Evolutionary conservation across 2,797 vertebrate species (phyloP), one percentile per base, ranked within the genome.

Genomic region (Clarias platycephalus): DNA sequence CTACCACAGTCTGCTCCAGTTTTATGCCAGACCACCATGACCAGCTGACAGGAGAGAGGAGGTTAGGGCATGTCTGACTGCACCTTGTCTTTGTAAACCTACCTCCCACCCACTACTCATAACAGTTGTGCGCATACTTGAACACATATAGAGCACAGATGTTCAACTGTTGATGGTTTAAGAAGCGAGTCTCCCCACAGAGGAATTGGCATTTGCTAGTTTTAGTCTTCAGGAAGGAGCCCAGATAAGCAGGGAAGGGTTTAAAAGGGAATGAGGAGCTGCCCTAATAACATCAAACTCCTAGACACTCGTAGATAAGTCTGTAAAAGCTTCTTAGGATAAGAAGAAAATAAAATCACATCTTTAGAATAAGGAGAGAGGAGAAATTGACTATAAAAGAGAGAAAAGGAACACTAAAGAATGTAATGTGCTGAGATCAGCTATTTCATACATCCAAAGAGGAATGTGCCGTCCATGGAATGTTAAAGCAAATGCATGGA

Each of bases 111-210:
- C 44, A 67, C 55, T 58, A 76, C 82, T 76, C 83, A 70, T 70
- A 80, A 86, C 85, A 83, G 57, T 83, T 80, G 34, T 81, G 85
- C 84, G 83, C 72, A 74, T 85, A 86, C 85, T 86, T 87, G 88
- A 90, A 91, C 82, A 84, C 37, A 81, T 79, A 83, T 67, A 83
- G 75, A 79, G 82, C 53, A 86, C 85, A 90, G 88, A 83, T 83
- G 82, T 87, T 78, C 75, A 68, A 44, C 64, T 83, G 62, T 9
- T 81, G 75, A 76, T 64, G 66, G 55, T n/a, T 62, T 63, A 82
- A 31, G 66, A 64, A 24, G 13, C 2, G 28, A 58, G 28, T 34
- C 28, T 77, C 62, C 28, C 28, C 71, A 64, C 58, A 76, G 57
- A 10, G 55, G 26, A 60, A 28, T 20, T 85, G 34, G 34, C 64